Conservation (phyloP, 2,797 vertebrate genomes). For the Malacoctenus gilli region DNA sequence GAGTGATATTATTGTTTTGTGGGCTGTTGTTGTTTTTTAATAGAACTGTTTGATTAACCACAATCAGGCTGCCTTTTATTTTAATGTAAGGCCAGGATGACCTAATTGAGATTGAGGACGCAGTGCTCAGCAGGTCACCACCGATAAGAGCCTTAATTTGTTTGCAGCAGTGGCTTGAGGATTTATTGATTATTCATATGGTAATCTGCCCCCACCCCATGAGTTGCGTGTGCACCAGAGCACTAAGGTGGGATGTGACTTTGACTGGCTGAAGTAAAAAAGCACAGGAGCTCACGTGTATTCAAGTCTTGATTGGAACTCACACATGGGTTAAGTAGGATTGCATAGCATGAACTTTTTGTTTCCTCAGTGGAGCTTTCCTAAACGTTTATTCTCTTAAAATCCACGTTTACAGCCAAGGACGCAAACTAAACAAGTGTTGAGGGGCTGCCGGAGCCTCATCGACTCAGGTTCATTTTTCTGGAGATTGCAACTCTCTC, state of each 20-base stretch:
- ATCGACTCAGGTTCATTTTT: neutral
- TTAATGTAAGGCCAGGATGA: conserved; percentile 5
- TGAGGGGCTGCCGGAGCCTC: neutral
- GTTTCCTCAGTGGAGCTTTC: neutral
- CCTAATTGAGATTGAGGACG: conserved; percentile 37
- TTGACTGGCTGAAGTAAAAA: no score
- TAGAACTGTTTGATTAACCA: neutral
- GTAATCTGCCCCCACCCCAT: conserved; percentile 45
- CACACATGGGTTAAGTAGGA: neutral
- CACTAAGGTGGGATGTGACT: neutral
- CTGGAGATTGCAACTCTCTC: no score
- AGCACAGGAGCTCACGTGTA: no score
- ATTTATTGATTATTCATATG: conserved; percentile 55
- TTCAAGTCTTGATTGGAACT: no score
- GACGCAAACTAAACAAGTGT: neutral
- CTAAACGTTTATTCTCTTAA: conserved; percentile 8
- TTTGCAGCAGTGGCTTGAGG: conserved; percentile 39
- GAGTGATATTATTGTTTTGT: no score
- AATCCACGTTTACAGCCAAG: neutral
- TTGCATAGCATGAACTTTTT: conserved; percentile 5
- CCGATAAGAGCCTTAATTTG: conserved; percentile 67
- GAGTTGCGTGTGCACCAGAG: conserved; percentile 9
- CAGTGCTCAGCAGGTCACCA: conserved; percentile 30
- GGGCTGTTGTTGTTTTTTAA: neutral
- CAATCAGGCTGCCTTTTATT: neutral